phyloP scores from a whole-genome alignment of 2,888 invertebrate genomes.

The Orchesellides sinensis region DNA sequence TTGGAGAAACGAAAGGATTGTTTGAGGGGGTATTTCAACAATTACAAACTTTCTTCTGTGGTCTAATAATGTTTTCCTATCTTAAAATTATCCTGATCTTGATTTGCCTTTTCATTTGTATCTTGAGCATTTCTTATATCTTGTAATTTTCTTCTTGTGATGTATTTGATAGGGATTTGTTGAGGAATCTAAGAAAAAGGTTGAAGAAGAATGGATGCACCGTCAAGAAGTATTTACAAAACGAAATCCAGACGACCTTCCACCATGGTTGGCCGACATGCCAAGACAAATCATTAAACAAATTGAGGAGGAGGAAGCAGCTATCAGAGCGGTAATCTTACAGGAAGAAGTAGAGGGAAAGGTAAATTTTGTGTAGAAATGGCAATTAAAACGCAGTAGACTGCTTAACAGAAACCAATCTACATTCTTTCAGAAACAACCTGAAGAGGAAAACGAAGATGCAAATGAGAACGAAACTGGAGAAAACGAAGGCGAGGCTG shows the following conservation, averaged over 20 bases:
- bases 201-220: slow-evolving; percentile 43
- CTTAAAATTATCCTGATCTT: no score
- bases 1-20: slow-evolving; percentile 56
- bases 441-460: slow-evolving; percentile 16
- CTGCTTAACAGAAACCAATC: no score
- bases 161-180: slow-evolving; percentile 42
- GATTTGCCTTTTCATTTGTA: no score
- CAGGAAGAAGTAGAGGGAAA: slow-evolving; percentile 48
- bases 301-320: slow-evolving; percentile 50
- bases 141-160: background rate
- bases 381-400: no score
- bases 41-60: background rate
- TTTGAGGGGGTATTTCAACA: slow-evolving; percentile 67
- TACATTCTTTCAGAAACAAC: background rate
- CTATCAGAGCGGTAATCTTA: slow-evolving; percentile 35
- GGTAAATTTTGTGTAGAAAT: background rate
- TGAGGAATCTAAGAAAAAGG: slow-evolving; percentile 20
- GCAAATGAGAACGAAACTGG: slow-evolving; percentile 12
- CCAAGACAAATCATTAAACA: slow-evolving; percentile 53
- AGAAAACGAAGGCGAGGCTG: slow-evolving; percentile 17
- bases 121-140: no score
- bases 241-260: slow-evolving; percentile 42
- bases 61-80: no score
- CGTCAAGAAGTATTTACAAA: slow-evolving; percentile 64
- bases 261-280: slow-evolving; percentile 65